phyloP scores from a whole-genome alignment of 2,113 vertebrate genomes.

The Ahaetulla prasina region DNA sequence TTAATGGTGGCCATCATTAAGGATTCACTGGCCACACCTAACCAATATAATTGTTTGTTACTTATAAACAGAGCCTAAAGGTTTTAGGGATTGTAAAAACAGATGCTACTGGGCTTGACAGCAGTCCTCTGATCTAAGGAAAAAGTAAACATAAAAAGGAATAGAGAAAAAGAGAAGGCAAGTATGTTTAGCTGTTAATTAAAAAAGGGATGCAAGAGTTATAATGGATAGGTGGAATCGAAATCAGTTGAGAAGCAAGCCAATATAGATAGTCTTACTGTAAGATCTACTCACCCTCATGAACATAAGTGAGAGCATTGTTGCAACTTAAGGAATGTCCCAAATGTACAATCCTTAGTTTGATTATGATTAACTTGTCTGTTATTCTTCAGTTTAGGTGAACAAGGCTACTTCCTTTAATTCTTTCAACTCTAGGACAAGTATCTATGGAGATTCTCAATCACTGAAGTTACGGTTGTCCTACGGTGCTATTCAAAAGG shows the following conservation, averaged over 20 bases:
- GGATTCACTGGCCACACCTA: neutral
- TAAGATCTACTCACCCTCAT: neutral
- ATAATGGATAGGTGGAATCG: neutral
- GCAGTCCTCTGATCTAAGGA: neutral
- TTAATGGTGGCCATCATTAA: neutral
- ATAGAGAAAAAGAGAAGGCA: neutral
- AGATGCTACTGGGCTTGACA: neutral
- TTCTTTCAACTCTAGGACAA: neutral
- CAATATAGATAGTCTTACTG: neutral
- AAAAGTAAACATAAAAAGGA: neutral
- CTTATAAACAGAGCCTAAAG: neutral
- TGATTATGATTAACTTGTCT: neutral
- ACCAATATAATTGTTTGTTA: neutral
- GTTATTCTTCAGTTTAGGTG: neutral
- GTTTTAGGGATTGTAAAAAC: neutral
- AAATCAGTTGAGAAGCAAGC: neutral
- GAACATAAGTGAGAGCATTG: neutral
- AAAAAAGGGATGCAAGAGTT: neutral
- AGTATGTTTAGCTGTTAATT: neutral
- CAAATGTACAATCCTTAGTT: neutral
- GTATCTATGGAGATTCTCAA: neutral
- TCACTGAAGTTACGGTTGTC: neutral
- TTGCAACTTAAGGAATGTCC: neutral
- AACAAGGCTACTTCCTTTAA: neutral
- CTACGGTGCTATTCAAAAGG: neutral